Base-by-base conservation (phyloP, 2,888 invertebrate species). In the Lydus trimaculatus region DNA sequence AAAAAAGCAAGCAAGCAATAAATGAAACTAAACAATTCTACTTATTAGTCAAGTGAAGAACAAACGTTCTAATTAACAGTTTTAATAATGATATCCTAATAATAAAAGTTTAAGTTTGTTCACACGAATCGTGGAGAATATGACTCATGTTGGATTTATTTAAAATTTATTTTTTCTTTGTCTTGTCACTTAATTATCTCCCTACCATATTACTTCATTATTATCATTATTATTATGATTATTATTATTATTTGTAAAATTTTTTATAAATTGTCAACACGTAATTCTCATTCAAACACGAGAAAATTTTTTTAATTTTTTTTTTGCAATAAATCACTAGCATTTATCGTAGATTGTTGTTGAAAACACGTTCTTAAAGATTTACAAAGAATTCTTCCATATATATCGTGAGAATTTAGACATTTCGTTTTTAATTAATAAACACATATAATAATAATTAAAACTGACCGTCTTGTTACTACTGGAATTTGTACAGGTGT, bases 51-150 rank as follows among this genome's bases (percentile, higher is more conserved):
- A 43, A 43, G 43, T 56, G 66, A 31, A 61, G 58, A 67, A 64
- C 62, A 65, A 66, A 67, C 72, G 72, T 75, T 71, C 73, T 80
- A 81, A 83, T 82, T 82, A 82, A 81, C 81, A 81, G 80, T 81
- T 83, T 82, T 82, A 82, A 82, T 84, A 83, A 83, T 83, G 82
- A 83, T 84, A 82, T 83, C 80, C 83, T 82, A 83, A 83, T 83
- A 83, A n/a, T n/a, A n/a, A n/a, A 83, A 83, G 80, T 76, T 76
- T 76, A 76, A 82, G 82, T 81, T 81, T 82, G 82, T 83, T 84
- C 83, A 83, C 83, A 83, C 81, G 79, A 79, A 43, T 43, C 43
- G 17, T 43, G 43, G n/a, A 43, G 43, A 43, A 17, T 43, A 43
- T 43, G 43, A 43, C 43, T 43, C 43, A 43, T 43, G 43, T 43